phyloP scores from a whole-genome alignment of 2,797 vertebrate species.

The Morelia viridis region DNA sequence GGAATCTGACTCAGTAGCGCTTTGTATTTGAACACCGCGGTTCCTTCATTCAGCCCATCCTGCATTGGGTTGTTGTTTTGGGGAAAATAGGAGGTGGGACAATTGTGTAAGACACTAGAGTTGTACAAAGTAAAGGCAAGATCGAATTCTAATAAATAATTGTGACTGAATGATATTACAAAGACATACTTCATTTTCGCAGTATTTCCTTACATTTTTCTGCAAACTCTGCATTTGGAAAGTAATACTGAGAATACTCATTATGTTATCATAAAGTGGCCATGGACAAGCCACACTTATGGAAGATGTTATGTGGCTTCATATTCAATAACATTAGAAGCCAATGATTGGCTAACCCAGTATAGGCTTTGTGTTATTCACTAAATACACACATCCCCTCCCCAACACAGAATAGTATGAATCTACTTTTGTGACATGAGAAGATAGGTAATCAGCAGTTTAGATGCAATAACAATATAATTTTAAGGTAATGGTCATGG shows the following conservation, averaged over 20 bases:
- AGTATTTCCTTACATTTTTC: background rate
- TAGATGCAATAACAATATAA: background rate
- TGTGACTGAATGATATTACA: background rate
- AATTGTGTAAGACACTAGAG: too few relatives aligned
- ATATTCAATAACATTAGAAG: background rate
- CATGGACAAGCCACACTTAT: background rate
- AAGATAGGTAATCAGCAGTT: background rate
- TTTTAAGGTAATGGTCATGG: background rate
- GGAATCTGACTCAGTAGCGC: background rate
- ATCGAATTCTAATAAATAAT: background rate
- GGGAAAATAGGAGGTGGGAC: too few relatives aligned
- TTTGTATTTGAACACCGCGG: background rate
- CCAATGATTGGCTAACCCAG: background rate
- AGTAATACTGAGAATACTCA: background rate
- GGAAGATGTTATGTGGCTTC: background rate
- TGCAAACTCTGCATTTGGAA: background rate
- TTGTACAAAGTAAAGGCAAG: background rate
- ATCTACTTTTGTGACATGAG: background rate
- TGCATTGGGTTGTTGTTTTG: too few relatives aligned
- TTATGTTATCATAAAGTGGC: background rate
- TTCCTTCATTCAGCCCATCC: background rate
- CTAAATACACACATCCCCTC: background rate
- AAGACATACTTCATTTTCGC: background rate
- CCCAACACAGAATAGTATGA: background rate
- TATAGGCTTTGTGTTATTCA: background rate